These are phyloP conservation scores for Drosophila guanche DNA, from an alignment of 1,140 invertebrate species.

Conservation along the genomic window DNA sequence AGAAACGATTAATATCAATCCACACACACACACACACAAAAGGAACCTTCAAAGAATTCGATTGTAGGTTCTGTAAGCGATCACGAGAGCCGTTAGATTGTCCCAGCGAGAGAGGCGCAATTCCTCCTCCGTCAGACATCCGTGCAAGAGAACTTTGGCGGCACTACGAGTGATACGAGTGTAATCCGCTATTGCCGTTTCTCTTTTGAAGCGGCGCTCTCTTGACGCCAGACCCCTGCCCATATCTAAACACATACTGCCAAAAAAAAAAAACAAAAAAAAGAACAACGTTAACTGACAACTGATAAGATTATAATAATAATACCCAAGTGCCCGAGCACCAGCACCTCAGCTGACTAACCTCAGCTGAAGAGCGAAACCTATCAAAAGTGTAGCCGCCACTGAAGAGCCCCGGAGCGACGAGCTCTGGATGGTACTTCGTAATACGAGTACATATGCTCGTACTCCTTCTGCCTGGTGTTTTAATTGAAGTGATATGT, in stretches of 20 bases:
- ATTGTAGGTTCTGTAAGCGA: too few species aligned
- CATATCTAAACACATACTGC: conserved; percentile 28
- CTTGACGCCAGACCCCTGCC: conserved; percentile 3
- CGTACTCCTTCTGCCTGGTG: too few species aligned
- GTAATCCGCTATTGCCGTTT: conserved; percentile 21
- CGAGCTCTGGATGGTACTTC: too few species aligned
- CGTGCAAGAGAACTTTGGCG: conserved; percentile 16
- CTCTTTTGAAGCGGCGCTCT: not conserved
- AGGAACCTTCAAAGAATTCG: too few species aligned
- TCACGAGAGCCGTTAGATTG: too few species aligned
- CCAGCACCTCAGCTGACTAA: conserved; percentile 48
- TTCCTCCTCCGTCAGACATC: conserved; percentile 14
- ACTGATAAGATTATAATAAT: conserved; percentile 51
- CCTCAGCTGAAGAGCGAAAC: not conserved
- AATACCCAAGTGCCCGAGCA: conserved; percentile 31
- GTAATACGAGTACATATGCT: too few species aligned
- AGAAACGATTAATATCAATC: not conserved
- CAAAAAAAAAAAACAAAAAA: conserved; percentile 8
- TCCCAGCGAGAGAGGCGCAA: not conserved
- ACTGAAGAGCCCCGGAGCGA: too few species aligned
- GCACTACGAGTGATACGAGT: conserved; percentile 1
- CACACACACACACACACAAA: too few species aligned
- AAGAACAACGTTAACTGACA: not conserved
- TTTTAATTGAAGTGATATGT: conserved; percentile 6
- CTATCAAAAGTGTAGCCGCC: too few species aligned